Evolutionary conservation across 2,113 vertebrate species (phyloP), one percentile per base, ranked within the genome.

Genomic region (Nyctereutes procyonoides): DNA sequence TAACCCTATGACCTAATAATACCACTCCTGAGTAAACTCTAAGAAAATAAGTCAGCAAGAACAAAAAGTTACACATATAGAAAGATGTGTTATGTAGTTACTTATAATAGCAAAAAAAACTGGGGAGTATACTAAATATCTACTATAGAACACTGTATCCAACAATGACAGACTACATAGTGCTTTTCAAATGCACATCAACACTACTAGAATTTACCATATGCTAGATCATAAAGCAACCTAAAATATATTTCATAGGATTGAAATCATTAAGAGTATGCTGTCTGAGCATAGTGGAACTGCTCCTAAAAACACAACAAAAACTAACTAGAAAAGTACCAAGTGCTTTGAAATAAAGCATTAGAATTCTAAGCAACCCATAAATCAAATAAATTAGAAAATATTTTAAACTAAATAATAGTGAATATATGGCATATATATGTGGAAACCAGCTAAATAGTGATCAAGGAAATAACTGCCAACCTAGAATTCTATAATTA

Each of bases 341-440:
- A 65, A 65, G 20, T 93, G 30, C 13, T 96, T 87, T 96, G 65
- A 76, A 92, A 87, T 82, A 77, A 86, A 86, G 32, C 56, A 38
- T n/a, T 92, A 62, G 94, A 94, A 97, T 94, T 89, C 26, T 82
- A 92, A 69, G 35, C 30, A 96, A 71, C 5, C 28, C 17, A 63
- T 17, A n/a, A 94, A 77, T 90, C 51, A 90, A 93, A 96, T 16
- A 55, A 80, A 86, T 73, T 74, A n/a, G 3, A 88, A 96, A 90
- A 81, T 90, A 65, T 90, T 87, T 87, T 51, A 16, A 97, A 56
- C 15, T 92, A 92, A 85, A 32, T 88, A 56, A 56, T 55, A 56
- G 9, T 85, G 43, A 92, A 71, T 51, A 43, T 58, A 35, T 24
- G 22, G 35, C 11, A n/a, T 90, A 24, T 81, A 55, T 12, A 76